phyloP scores from a whole-genome alignment of 1,140 invertebrate genomes.

The Penaeus japonicus region DNA sequence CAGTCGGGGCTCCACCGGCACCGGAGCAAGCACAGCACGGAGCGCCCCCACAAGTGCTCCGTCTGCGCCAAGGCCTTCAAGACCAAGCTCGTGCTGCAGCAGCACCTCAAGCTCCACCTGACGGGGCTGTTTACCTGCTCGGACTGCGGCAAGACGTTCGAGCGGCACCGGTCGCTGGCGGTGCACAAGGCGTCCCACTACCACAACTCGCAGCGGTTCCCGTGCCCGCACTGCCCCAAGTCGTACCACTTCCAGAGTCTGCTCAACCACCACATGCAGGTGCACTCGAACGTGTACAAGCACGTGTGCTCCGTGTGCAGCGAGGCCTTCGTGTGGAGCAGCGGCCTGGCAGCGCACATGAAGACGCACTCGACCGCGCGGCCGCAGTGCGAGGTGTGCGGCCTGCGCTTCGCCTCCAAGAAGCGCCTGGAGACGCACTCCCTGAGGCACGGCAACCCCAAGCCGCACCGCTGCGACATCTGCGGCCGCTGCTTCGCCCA shows the following conservation, averaged over 20 bases:
- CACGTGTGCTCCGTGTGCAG: constrained; percentile 33
- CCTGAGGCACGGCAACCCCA: constrained; percentile 2
- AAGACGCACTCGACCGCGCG: constrained; percentile 34
- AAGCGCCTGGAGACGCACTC: constrained; percentile 39
- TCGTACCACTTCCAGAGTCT: constrained; percentile 29
- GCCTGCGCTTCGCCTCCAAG: constrained; percentile 33
- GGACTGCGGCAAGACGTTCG: constrained; percentile 37
- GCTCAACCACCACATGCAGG: constrained; percentile 37
- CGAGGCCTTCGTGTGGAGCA: constrained; percentile 36
- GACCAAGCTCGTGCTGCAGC: constrained; percentile 38
- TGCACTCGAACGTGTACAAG: constrained; percentile 31
- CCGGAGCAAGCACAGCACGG: constrained; percentile 21
- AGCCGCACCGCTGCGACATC: constrained; percentile 32
- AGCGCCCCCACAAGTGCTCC: constrained; percentile 34
- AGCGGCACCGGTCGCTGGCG: constrained; percentile 28
- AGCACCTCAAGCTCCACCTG: constrained; percentile 42
- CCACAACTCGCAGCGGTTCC: constrained; percentile 26
- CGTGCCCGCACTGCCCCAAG: constrained; percentile 34
- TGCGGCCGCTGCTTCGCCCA: constrained; percentile 32
- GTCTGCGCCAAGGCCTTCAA: constrained; percentile 43
- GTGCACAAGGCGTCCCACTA: constrained; percentile 40
- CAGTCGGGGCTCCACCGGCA: constrained; percentile 21
- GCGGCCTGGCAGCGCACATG: constrained; percentile 42
- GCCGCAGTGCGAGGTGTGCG: constrained; percentile 42
- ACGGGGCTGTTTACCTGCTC: constrained; percentile 43